Conservation (phyloP, 2,888 invertebrate genomes). For the Poecilobothrus nobilitatus region DNA sequence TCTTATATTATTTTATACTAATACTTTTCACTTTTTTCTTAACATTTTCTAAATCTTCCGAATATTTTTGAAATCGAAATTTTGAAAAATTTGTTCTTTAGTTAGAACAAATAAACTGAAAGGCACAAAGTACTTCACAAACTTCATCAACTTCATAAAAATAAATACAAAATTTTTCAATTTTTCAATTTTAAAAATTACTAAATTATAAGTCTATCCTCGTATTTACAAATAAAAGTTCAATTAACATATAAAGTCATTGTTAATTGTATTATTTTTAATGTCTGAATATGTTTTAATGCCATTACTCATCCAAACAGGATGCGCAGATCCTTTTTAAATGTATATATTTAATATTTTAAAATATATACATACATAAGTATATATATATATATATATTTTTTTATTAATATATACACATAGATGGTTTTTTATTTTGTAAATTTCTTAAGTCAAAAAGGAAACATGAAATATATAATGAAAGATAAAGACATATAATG, state of each 20-base stretch:
- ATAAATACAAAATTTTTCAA: too few relatives aligned
- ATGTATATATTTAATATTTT: too few relatives aligned
- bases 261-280: not conserved
- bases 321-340: not conserved
- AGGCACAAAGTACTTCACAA: too few relatives aligned
- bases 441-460: not conserved
- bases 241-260: not conserved
- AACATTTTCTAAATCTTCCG: too few relatives aligned
- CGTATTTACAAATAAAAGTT: not conserved
- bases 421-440: not conserved
- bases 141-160: too few relatives aligned
- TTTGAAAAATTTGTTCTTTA: too few relatives aligned
- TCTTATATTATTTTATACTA: too few relatives aligned
- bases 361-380: too few relatives aligned
- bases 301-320: not conserved
- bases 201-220: not conserved
- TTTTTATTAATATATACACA: not conserved
- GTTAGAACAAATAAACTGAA: too few relatives aligned
- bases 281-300: not conserved
- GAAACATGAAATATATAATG: not conserved
- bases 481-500: not conserved
- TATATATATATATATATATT: not conserved
- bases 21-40: too few relatives aligned
- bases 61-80: too few relatives aligned
- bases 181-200: too few relatives aligned